Evolutionary conservation across 2,888 invertebrate species (phyloP).

Genomic region (Sesia bembeciformis): DNA sequence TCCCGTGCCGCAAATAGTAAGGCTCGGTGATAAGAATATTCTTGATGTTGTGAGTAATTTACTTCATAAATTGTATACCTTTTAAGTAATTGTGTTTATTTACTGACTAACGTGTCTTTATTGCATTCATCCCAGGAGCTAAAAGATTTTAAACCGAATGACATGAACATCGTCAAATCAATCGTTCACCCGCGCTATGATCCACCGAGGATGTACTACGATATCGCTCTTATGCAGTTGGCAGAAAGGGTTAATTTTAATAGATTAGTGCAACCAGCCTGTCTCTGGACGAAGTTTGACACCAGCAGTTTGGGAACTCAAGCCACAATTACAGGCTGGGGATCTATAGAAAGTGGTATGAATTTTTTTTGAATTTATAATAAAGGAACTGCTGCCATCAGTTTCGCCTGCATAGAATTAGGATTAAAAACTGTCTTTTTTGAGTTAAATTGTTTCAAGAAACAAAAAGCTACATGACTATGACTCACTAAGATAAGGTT

Average conservation of each 20-base stretch:
- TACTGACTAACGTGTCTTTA: too few species aligned
- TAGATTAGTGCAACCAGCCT: conserved; percentile 36
- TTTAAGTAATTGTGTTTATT: too few species aligned
- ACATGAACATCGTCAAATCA: conserved; percentile 27
- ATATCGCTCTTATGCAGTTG: conserved; percentile 44
- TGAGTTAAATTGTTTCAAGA: too few species aligned
- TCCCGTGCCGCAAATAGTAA: conserved; percentile 31
- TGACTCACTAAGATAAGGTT: too few species aligned
- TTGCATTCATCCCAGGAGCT: too few species aligned
- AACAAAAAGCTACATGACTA: too few species aligned
- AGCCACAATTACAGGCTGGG: conserved; percentile 44
- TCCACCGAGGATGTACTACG: conserved; percentile 39
- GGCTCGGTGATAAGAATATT: conserved; percentile 27
- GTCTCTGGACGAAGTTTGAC: conserved; percentile 29
- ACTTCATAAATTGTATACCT: too few species aligned
- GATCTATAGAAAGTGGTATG: conserved; percentile 33
- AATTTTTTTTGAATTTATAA: too few species aligned
- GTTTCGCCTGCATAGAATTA: too few species aligned
- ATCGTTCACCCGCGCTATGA: conserved; percentile 32
- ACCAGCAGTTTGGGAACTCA: conserved; percentile 16
- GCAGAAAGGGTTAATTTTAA: conserved; percentile 22
- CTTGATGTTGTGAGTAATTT: not conserved
- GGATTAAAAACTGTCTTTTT: too few species aligned
- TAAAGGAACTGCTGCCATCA: too few species aligned
- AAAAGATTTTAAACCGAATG: conserved; percentile 3